Base-by-base conservation (phyloP, 30 jellyfish, hydroid and myxozoan species). In the Catostylus mosaicus region DNA sequence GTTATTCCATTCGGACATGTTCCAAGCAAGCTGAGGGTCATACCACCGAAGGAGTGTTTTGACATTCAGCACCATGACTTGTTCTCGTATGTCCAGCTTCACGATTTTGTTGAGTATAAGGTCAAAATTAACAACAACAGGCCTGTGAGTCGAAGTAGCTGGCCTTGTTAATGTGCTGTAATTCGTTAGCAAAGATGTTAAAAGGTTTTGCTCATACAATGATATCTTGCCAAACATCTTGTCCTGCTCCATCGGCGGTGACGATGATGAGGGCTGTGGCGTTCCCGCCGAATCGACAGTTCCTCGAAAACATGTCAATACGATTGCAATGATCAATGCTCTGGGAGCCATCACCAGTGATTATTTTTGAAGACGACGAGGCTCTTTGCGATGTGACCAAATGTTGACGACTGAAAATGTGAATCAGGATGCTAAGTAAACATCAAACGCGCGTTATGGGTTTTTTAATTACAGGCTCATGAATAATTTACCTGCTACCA, bases 1-100 rank as follows among this genome's bases (percentile, higher is more conserved):
- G 37, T 59, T 69, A 50, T 84, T 84, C 71, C 70, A 73, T 35
- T 72, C 70, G 27, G 88, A 33, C 83, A 27, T 43, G 75, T 73
- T 50, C 94, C 94, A 84, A n/a, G 70, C 38, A 5, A 84, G 88
- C 38, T 73, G 88, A 34, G 88, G 88, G 65, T 84, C 94, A 29
- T 30, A 16, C 94, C 94, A 84, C 43, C 54, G 47, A 62, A 73
- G 65, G 30, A 76, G 16, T 5, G 57, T 51, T 23, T 20, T 36
- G 20, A 71, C 77, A 45, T 82, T 82, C 61, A 70, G 37, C 31
- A 82, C 65, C 47, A 82, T 8, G n/a, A 82, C 71, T 69, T 82
- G 92, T 20, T 82, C 73, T 51, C 75, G 75, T 22, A 82, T 82
- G 73, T 82, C 75, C 67, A 82, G 34, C 30, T 60, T 82, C 40